These are phyloP conservation scores for Xestia c-nigrum DNA, from an alignment of 2,888 invertebrate genomes.

Conservation along the genomic window DNA sequence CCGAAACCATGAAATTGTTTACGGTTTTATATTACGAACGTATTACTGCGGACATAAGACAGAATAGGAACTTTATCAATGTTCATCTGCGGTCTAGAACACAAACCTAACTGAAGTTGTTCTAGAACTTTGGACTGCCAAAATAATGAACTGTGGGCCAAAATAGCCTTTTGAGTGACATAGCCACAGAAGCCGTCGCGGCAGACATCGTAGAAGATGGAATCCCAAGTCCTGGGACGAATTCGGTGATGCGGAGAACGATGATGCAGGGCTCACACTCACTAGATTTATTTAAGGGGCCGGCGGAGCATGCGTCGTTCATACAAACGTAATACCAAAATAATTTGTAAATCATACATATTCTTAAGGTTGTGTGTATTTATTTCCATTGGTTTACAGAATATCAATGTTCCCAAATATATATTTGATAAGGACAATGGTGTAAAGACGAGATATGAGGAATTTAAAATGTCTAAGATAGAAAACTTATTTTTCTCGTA, in stretches of 20 bases:
- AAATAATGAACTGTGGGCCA: neutral
- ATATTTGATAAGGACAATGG: no score
- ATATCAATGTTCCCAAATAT: no score
- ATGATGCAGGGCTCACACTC: neutral
- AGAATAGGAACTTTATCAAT: neutral
- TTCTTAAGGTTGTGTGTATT: no score
- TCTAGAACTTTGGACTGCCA: neutral
- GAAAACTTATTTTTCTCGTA: no score
- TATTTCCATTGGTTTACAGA: no score
- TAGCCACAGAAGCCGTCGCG: neutral
- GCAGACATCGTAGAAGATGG: neutral
- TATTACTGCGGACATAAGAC: neutral
- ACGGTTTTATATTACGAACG: slow-evolving; percentile 22
- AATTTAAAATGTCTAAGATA: no score
- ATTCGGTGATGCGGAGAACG: neutral
- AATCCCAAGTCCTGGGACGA: neutral
- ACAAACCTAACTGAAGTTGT: neutral
- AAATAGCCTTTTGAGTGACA: neutral
- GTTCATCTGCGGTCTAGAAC: neutral
- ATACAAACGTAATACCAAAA: no score
- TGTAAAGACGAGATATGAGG: no score
- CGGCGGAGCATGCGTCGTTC: no score
- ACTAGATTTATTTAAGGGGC: no score
- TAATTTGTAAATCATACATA: no score
- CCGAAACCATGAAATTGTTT: slow-evolving; percentile 16